Base-by-base conservation (phyloP, 2,888 invertebrate species). In the Allolobophora icterica region DNA sequence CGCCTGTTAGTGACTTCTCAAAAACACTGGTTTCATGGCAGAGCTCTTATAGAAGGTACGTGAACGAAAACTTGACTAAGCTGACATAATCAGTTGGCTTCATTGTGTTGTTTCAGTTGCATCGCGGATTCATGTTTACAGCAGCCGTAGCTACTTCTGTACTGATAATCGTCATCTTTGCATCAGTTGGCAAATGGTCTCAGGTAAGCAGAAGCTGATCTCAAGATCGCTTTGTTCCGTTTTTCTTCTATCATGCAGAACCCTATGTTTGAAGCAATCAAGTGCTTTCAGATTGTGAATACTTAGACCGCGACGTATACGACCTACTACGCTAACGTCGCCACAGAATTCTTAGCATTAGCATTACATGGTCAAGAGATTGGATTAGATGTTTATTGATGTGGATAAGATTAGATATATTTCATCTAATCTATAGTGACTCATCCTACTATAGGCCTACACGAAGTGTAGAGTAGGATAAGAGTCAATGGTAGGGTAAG, bases 91-190 rank as follows among this genome's bases (percentile, higher is more conserved):
- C 52, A 52, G 17, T 52, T 52, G n/a, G n/a, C n/a, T 71, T 71
- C 71, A n/a, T n/a, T 8, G 71, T 71, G 2, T n/a, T 71, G 11
- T 71, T 71, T 71, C 87, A 87, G 87, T 87, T 87, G 87, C 87
- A 87, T 87, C 87, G 87, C 1, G 87, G 87, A n/a, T 34, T 38
- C 38, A 87, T 87, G 87, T 87, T 87, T 35, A 33, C 19, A 24
- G 87, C 87, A 87, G 34, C 87, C 35, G 87, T 87, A 4, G 4
- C 38, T 8, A 87, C 87, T 87, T 34, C 87, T 24, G 87, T 87
- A 3, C 19, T 35, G 35, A 87, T 87, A 35, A 87, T 87, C 87
- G 38, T 87, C 87, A 87, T 87, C 21, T 87, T 87, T 87, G 87
- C 87, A 34, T 87, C 87, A 35, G 35, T 87, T 21, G 87, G 87